Base-by-base conservation (phyloP, 2,113 vertebrate species). In the Mionectes macconnelli region DNA sequence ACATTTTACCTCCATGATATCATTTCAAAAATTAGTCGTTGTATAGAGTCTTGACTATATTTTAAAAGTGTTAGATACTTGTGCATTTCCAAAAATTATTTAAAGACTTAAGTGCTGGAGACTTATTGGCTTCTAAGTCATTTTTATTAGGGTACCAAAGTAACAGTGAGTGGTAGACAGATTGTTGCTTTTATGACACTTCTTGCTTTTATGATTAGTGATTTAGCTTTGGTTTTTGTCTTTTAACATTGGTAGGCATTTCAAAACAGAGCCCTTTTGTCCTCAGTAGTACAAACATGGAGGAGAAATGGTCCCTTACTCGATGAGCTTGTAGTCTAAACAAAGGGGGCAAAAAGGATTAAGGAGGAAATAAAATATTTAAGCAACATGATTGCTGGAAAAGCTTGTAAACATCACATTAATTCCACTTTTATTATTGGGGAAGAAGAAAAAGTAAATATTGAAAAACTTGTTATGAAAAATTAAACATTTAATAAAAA, bases 281-380 rank as follows among this genome's bases (percentile, higher is more conserved):
- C 33, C 40, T 86, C 59, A 50, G 39, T 14, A 77, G 14, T 50
- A 47, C 21, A 95, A 76, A 83, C 14, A 39, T 5, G 12, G 22
- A 88, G 72, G 20, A 90, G 52, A 92, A 94, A 72, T 14, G 31
- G 44, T 70, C 28, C 21, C 55, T 93, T 35, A 47, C 39, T 83
- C 74, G 56, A 90, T 80, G 39, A 96, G 17, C 47, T 63, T 77
- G 47, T 62, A 93, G 76, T 72, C 52, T 95, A 96, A 96, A 92
- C 60, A 93, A 95, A 78, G 8, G 12, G 18, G 39, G 18, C 44
- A 94, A 86, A 88, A 50, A 90, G 63, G 44, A 91, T 88, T 64
- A 74, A 49, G 31, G 37, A 88, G 39, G 69, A 92, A 88, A 86
- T 94, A 74, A 21, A 94, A 73, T 62, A 80, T 86, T 90, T 88